Conservation (phyloP, 2,888 invertebrate genomes). For the Ligdia adustata region DNA sequence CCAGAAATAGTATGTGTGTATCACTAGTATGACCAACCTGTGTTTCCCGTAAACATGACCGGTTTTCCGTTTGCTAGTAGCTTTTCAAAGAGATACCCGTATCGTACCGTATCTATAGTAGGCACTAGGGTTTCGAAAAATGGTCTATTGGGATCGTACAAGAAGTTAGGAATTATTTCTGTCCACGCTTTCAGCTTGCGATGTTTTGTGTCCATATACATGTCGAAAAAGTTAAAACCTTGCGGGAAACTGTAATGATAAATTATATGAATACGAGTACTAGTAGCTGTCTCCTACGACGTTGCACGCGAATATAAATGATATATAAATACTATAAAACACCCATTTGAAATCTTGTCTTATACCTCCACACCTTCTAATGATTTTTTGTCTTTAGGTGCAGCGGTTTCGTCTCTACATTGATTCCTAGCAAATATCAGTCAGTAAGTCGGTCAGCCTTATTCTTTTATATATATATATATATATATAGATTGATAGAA, state of each 20-base stretch:
- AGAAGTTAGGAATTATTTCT: conserved; percentile 89
- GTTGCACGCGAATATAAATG: too few relatives aligned
- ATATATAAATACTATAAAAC: too few relatives aligned
- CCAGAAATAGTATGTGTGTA: not conserved
- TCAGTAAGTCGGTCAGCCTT: too few relatives aligned
- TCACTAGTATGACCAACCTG: conserved; percentile 76
- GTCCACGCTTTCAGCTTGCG: conserved; percentile 90
- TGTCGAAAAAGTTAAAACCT: conserved; percentile 88
- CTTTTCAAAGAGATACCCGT: conserved; percentile 91
- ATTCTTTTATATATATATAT: too few relatives aligned
- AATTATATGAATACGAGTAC: too few relatives aligned
- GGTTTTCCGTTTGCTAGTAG: conserved; percentile 89
- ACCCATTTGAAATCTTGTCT: too few relatives aligned
- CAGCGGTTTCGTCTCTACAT: too few relatives aligned
- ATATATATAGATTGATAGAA: too few relatives aligned
- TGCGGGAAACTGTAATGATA: conserved; percentile 86
- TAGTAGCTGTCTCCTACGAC: too few relatives aligned
- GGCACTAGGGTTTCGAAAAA: conserved; percentile 96
- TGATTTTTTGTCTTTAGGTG: too few relatives aligned
- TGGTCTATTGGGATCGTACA: conserved; percentile 87
- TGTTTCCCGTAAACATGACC: conserved; percentile 95
- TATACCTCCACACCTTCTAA: too few relatives aligned
- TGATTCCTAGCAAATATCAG: too few relatives aligned
- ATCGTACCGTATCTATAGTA: conserved; percentile 95
- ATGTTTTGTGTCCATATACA: conserved; percentile 89